A percentile compares a stretch with the other conserved stretches of the same genome.
Evolutionary conservation across 2,888 invertebrate species (phyloP).

Genomic region (Tenthredo notha): DNA sequence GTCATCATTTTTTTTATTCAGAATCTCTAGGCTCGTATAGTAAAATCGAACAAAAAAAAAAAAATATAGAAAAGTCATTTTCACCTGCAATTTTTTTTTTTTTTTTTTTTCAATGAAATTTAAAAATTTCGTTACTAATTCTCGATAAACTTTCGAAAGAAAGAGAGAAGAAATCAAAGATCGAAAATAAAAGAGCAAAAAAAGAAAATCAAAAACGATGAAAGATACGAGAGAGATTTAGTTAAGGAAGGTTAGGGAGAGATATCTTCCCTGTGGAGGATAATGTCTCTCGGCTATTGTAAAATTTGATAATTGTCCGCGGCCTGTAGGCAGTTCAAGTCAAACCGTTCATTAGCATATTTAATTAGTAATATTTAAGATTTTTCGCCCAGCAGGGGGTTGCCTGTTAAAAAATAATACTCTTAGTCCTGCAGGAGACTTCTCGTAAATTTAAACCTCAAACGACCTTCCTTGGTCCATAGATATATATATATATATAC

Average conservation of each 20-base stretch:
- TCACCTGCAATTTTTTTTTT: neutral
- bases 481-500: neutral
- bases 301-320: conserved; percentile 76
- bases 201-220: neutral
- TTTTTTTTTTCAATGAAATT: neutral
- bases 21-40: neutral
- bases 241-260: neutral
- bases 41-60: neutral
- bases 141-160: no score
- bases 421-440: neutral
- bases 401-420: conserved; percentile 37
- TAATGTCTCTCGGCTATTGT: conserved; percentile 68
- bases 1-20: neutral
- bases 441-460: conserved; percentile 42
- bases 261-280: neutral
- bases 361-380: conserved; percentile 77
- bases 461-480: conserved; percentile 22
- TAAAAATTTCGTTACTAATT: no score
- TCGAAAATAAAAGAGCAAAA: neutral
- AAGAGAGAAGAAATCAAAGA: neutral
- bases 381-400: conserved; percentile 75
- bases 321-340: conserved; percentile 67
- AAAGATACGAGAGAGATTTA: neutral
- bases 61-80: neutral
- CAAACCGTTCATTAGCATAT: conserved; percentile 76